Conservation (phyloP, 2,113 vertebrate species). For the Microtus pennsylvanicus region DNA sequence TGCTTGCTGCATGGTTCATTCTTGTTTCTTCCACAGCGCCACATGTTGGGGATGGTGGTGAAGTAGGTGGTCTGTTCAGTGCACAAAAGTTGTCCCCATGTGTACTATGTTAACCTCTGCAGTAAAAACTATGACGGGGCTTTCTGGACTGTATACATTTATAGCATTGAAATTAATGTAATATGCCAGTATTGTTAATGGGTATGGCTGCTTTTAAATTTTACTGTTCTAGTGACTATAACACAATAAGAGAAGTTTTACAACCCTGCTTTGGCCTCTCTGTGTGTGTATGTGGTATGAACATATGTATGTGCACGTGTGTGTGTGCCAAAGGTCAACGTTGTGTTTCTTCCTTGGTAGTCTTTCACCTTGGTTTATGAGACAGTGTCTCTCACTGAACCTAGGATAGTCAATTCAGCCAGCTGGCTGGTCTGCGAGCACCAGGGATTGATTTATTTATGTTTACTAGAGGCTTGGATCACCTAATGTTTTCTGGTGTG, state of each 20-base stretch:
- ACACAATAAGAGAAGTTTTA: slow-evolving; percentile 60
- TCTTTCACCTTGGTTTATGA: background rate
- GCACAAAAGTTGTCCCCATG: background rate
- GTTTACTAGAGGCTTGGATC: background rate
- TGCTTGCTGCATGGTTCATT: background rate
- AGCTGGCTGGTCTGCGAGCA: background rate
- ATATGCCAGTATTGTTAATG: slow-evolving; percentile 22
- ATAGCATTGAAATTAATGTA: slow-evolving; percentile 28
- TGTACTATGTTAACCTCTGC: background rate
- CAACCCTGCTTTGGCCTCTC: background rate
- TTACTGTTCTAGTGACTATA: slow-evolving; percentile 25
- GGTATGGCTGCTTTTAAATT: slow-evolving; percentile 1
- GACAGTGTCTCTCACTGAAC: background rate
- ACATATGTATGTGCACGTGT: background rate
- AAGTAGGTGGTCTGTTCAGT: background rate
- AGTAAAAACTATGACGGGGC: background rate
- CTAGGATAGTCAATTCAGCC: background rate
- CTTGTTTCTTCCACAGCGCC: background rate
- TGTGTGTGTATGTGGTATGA: background rate
- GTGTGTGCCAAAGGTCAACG: background rate
- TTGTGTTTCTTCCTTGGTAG: background rate
- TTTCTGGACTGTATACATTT: background rate
- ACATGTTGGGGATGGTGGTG: background rate
- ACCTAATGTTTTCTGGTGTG: background rate
- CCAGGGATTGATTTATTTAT: background rate